Base-by-base conservation (phyloP, 2,797 vertebrate species). In the Todus mexicanus region DNA sequence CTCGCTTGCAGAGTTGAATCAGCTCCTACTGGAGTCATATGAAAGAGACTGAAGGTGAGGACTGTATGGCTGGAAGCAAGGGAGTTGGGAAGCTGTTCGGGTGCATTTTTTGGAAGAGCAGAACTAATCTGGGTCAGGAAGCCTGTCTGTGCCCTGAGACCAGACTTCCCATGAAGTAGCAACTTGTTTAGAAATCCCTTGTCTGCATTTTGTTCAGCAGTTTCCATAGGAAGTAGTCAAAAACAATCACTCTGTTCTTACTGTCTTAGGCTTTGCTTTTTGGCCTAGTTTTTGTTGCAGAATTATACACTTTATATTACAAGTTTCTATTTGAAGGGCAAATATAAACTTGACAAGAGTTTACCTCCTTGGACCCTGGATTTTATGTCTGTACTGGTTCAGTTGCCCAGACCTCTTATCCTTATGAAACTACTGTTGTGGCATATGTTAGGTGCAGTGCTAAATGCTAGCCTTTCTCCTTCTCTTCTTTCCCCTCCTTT, bases 11-110 rank as follows among this genome's bases (percentile, higher is more conserved):
- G 21, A 33, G 10, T 33, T 60, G 14, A 37, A 4, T 60, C 10
- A 4, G 26, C 45, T 76, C 31, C 47, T 73, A 27, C n/a, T 35
- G 7, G 4, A 22, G 17, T 12, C 0, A 0, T 33, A 42, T 42
- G 51, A 40, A 47, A 40, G 70, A 57, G 11, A 20, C 61, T 86
- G 56, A n/a, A 59, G n/a, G 43, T 43, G 14, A 79, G 25, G 50
- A 7, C 40, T 20, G 20, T 27, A 50, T 27, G 48, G 16, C 43
- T 54, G 29, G 29, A 68, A 78, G 33, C 15, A 60, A 22, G 19
- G 59, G 10, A 25, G 3, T 4, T 63, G 21, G 47, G 38, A 23
- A 73, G 35, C 31, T 0, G 0, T 26, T 92, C 18, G 40, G 51
- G 17, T 83, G 37, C 2, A 0, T 78, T 89, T 73, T 89, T 47